phyloP scores from a whole-genome alignment of 30 jellyfish, hydroid and myxozoan genomes.

The Aurelia aurita complex sp. Pacific region DNA sequence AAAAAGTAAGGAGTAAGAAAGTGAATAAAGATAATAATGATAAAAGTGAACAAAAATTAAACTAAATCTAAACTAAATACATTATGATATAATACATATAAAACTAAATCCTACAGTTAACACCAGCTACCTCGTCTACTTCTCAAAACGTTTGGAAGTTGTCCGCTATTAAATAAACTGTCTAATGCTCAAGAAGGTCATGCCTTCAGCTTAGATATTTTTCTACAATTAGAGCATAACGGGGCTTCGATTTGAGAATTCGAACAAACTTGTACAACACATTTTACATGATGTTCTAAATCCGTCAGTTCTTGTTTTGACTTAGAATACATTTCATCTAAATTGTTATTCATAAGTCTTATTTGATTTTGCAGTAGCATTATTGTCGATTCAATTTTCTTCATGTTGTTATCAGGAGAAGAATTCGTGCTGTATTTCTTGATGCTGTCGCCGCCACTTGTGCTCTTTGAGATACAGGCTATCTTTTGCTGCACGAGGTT shows the following conservation, averaged over 20 bases:
- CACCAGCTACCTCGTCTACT: too few relatives aligned
- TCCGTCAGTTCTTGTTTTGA: constrained; percentile 70
- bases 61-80: too few relatives aligned
- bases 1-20: too few relatives aligned
- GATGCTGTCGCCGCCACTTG: constrained; percentile 34
- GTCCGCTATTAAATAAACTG: too few relatives aligned
- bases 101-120: too few relatives aligned
- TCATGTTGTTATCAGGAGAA: constrained; percentile 8
- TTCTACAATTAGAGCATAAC: constrained; percentile 54
- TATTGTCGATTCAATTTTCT: constrained; percentile 40
- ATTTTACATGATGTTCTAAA: constrained; percentile 57
- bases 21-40: too few relatives aligned
- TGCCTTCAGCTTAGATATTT: constrained; percentile 48
- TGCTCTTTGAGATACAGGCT: not conserved
- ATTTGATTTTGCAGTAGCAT: constrained; percentile 62
- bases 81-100: too few relatives aligned
- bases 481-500: too few relatives aligned
- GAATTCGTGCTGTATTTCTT: constrained; percentile 9
- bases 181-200: constrained; percentile 10
- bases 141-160: too few relatives aligned
- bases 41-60: too few relatives aligned
- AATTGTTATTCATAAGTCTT: constrained; percentile 47
- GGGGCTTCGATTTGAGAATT: constrained; percentile 25
- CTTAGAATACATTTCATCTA: constrained; percentile 73
- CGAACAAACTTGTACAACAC: constrained; percentile 27